phyloP scores from a whole-genome alignment of 1,140 invertebrate genomes.

The Akabosia matsudoensis region DNA sequence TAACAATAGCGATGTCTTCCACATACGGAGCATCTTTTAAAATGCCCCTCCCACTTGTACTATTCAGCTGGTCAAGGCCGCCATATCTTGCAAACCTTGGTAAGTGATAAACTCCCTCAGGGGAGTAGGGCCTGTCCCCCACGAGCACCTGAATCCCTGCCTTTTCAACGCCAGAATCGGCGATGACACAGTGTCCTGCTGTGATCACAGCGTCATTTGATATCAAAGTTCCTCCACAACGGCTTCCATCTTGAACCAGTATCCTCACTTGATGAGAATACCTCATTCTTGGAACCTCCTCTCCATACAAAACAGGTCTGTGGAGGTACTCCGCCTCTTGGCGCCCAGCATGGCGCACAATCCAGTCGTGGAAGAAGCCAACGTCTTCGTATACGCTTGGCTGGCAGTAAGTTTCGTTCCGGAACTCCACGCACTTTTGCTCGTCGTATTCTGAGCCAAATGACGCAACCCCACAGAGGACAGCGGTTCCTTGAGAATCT shows the following conservation, averaged over 20 bases:
- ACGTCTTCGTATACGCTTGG: slow-evolving; percentile 1
- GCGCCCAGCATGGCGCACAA: background rate
- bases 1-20: background rate
- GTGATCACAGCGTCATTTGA: background rate
- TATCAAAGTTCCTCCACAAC: background rate
- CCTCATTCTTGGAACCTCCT: background rate
- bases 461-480: background rate
- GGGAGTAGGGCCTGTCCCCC: background rate
- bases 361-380: background rate
- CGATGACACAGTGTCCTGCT: background rate
- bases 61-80: background rate
- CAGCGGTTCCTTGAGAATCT: background rate
- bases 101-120: background rate
- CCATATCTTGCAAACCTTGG: background rate
- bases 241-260: background rate
- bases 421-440: background rate
- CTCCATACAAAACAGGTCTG: background rate
- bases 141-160: background rate
- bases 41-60: background rate
- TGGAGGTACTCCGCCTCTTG: background rate
- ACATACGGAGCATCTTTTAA: background rate
- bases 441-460: background rate
- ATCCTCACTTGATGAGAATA: background rate
- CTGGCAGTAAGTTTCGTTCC: background rate
- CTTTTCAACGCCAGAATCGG: background rate